Percentiles rank a stretch among this genome's conserved stretches.
Conservation (phyloP, 2,797 vertebrate species). For the Acanthurus tractus region DNA sequence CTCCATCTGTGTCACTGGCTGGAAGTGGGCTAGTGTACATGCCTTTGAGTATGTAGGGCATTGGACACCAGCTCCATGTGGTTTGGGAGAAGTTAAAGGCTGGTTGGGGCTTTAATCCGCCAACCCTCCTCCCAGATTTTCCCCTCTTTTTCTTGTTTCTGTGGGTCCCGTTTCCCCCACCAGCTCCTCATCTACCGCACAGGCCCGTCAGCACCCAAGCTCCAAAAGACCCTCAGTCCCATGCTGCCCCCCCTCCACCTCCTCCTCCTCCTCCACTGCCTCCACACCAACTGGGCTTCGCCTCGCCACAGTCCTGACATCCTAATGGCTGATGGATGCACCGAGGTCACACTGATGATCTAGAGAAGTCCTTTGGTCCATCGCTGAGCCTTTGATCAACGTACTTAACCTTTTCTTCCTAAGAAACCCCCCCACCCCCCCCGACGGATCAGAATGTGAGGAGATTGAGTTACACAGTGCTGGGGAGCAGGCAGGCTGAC, state of each 20-base stretch:
- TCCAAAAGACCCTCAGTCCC: conserved; percentile 48
- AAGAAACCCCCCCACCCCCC: conserved; percentile 46
- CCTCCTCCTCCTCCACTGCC: neutral
- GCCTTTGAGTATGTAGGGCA: conserved; percentile 79
- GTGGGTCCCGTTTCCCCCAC: conserved; percentile 63
- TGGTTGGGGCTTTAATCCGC: conserved; percentile 79
- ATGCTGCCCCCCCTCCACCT: neutral
- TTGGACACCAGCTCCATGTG: conserved; percentile 82
- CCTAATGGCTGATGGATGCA: conserved; percentile 78
- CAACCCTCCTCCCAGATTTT: conserved; percentile 76
- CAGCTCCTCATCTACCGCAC: conserved; percentile 62
- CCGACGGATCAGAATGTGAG: conserved; percentile 72
- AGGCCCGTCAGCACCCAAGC: conserved; percentile 57
- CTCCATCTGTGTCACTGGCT: conserved; percentile 81
- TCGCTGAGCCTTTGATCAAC: conserved; percentile 78
- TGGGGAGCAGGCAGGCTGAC: conserved; percentile 73
- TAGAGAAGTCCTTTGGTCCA: conserved; percentile 70
- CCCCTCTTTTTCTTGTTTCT: conserved; percentile 73
- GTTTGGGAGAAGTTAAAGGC: conserved; percentile 83
- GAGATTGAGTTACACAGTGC: conserved; percentile 81
- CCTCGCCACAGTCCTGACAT: conserved; percentile 61
- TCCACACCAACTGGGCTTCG: conserved; percentile 64
- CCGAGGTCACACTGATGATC: conserved; percentile 76
- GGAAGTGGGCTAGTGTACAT: conserved; percentile 76
- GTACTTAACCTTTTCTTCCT: conserved; percentile 78